A percentile compares a stretch with the other conserved stretches of the same genome.
Conservation (phyloP, 2,797 vertebrate genomes). For the Sternotherus odoratus region DNA sequence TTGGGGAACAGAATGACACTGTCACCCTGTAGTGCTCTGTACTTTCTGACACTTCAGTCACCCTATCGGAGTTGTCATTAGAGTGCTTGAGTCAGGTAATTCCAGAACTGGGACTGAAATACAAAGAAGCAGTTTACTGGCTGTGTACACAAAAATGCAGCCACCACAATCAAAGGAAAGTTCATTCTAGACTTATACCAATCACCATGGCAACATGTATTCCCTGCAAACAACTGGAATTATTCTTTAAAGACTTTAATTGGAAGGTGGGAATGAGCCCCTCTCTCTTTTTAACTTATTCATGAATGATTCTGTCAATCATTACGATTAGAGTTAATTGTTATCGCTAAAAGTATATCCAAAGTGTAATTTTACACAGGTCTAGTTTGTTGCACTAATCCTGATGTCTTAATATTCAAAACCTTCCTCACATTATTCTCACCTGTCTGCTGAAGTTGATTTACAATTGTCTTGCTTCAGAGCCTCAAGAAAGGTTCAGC, state of each 20-base stretch:
- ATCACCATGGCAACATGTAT: not conserved
- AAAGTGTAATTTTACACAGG: too few species aligned
- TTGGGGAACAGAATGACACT: not conserved
- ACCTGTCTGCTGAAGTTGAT: not conserved
- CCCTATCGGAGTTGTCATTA: not conserved
- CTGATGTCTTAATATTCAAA: not conserved
- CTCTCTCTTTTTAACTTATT: not conserved
- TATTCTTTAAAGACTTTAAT: constrained; percentile 23
- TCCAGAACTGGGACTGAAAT: not conserved
- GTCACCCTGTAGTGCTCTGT: accelerated
- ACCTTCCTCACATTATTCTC: not conserved
- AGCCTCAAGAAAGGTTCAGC: not conserved
- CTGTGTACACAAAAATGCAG: not conserved
- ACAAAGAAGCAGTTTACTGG: not conserved
- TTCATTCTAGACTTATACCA: not conserved
- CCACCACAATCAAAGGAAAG: not conserved
- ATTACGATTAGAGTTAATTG: not conserved
- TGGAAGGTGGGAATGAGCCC: not conserved
- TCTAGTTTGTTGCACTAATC: not conserved
- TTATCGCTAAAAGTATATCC: not conserved
- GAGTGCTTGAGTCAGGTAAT: constrained; percentile 1
- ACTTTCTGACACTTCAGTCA: not conserved
- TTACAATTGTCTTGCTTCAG: not conserved
- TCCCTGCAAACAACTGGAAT: not conserved
- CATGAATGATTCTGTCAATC: constrained; percentile 1